Base-by-base conservation (phyloP, 2,797 vertebrate species). In the Danionella dracula region DNA sequence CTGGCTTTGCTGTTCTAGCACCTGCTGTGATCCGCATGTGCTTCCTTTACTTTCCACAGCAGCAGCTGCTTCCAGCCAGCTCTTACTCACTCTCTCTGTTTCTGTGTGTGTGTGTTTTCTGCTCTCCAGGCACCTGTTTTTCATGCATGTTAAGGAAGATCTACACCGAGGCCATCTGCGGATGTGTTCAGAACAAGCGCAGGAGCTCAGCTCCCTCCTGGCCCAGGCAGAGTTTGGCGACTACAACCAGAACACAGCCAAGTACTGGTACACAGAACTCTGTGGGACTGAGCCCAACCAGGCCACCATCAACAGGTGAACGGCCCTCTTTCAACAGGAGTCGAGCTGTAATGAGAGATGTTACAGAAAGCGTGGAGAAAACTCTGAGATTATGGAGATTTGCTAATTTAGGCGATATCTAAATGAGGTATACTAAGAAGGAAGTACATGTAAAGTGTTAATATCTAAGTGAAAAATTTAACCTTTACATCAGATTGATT, bases 231-330 rank as follows among this genome's bases (percentile, higher is more conserved):
- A 96, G 75, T 98, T 95, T 9, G 96, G 96, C 0, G 94, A 99
- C 84, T 97, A 98, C 82, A 97, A 97, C 80, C 95, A 97, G 84
- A 99, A 98, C 85, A 99, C 95, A 0, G 96, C 96, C 72, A 93
- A 93, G 83, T 98, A 99, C 83, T 94, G 76, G 84, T 96, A 94
- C 21, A 91, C 93, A 0, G 92, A 95, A 41, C 74, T 98, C 56
- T 96, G 92, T 71, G 84, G 91, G 1, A 92, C 92, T 80, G 93
- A 98, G 45, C 93, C 93, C 53, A 88, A 84, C 72, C 85, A 87
- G 0, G 73, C 86, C 3, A 83, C 88, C 1, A 75, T 92, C 20
- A 89, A 92, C 86, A 96, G 94, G 96, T 98, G 92, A 66, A 20
- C 5, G n/a, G n/a, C n/a, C n/a, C n/a, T n/a, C n/a, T n/a, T 50